Percentiles rank a stretch among this genome's conserved stretches.
phyloP scores from a whole-genome alignment of 1,140 invertebrate genomes.

The Brachionus sp. region DNA sequence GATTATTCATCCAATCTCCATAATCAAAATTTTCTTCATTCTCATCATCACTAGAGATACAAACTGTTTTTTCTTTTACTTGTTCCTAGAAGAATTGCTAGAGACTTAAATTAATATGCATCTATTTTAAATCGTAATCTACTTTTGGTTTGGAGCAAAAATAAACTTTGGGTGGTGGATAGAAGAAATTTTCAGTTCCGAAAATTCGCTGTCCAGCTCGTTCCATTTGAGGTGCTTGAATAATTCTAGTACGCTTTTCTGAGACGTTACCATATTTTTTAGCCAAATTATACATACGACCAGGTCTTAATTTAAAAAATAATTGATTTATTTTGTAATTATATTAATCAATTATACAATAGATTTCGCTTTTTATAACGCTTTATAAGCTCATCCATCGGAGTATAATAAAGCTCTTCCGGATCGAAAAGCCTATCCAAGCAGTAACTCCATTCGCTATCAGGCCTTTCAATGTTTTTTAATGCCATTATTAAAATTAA shows the following conservation, averaged over 20 bases:
- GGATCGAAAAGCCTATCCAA: conserved; percentile 37
- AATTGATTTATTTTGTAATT: not conserved
- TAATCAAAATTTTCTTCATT: conserved; percentile 7
- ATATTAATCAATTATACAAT: not conserved
- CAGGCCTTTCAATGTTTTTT: conserved; percentile 6
- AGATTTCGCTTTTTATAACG: conserved; percentile 34
- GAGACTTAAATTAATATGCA: not conserved
- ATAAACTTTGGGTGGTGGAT: conserved; percentile 36
- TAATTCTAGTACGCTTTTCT: not conserved
- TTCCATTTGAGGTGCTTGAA: conserved; percentile 29
- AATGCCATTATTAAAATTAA: not conserved
- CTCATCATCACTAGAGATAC: conserved; percentile 1
- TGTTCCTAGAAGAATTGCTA: not conserved
- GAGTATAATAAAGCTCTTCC: conserved; percentile 39
- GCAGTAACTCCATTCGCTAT: not conserved
- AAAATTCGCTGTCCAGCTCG: conserved; percentile 19
- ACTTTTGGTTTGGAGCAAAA: conserved; percentile 14
- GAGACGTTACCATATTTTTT: conserved; percentile 40
- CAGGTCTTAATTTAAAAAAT: not conserved
- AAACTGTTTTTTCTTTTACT: not conserved
- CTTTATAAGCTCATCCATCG: conserved; percentile 31
- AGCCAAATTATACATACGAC: conserved; percentile 16
- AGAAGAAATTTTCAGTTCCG: conserved; percentile 27
- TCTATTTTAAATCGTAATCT: not conserved
- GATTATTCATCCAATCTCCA: not conserved